Conservation (phyloP, 2,113 vertebrate species). For the Atrichornis clamosus region DNA sequence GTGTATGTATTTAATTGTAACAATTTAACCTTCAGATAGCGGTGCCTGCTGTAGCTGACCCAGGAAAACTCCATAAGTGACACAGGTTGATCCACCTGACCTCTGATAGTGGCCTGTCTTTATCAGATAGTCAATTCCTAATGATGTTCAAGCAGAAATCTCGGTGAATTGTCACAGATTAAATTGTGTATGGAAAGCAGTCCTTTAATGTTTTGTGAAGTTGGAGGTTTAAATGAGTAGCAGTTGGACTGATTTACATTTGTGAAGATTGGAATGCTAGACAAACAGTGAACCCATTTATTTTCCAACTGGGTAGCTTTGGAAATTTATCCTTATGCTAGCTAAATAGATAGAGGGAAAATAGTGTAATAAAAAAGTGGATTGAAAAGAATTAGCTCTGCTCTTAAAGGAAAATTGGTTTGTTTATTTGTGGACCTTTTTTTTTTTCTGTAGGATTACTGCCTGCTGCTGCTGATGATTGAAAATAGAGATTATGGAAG, state of each 20-base stretch:
- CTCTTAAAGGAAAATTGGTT: conserved; percentile 79
- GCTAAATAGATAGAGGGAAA: conserved; percentile 78
- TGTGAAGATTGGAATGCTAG: conserved; percentile 81
- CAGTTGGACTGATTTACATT: conserved; percentile 80
- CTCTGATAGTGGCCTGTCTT: conserved; percentile 71
- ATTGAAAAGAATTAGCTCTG: conserved; percentile 81
- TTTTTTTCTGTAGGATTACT: conserved; percentile 64
- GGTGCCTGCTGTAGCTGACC: conserved; percentile 74
- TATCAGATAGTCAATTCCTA: conserved; percentile 83
- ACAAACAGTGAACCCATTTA: conserved; percentile 80
- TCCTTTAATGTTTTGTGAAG: conserved; percentile 83
- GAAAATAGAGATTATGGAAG: conserved; percentile 58
- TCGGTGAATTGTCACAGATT: conserved; percentile 78
- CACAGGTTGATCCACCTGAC: conserved; percentile 71
- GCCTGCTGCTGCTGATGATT: conserved; percentile 59
- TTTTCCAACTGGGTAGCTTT: conserved; percentile 80
- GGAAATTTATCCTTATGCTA: conserved; percentile 81
- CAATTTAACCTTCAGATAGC: conserved; percentile 83
- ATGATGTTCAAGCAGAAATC: conserved; percentile 78
- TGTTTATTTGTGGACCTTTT: conserved; percentile 73
- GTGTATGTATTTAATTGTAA: conserved; percentile 83
- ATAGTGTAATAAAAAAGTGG: conserved; percentile 80
- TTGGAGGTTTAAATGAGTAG: conserved; percentile 78
- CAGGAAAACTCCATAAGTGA: conserved; percentile 79
- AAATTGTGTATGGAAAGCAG: conserved; percentile 80